Percentiles rank a stretch among this genome's conserved stretches.
Conservation (phyloP, 2,113 vertebrate genomes). For the Girardinichthys multiradiatus region DNA sequence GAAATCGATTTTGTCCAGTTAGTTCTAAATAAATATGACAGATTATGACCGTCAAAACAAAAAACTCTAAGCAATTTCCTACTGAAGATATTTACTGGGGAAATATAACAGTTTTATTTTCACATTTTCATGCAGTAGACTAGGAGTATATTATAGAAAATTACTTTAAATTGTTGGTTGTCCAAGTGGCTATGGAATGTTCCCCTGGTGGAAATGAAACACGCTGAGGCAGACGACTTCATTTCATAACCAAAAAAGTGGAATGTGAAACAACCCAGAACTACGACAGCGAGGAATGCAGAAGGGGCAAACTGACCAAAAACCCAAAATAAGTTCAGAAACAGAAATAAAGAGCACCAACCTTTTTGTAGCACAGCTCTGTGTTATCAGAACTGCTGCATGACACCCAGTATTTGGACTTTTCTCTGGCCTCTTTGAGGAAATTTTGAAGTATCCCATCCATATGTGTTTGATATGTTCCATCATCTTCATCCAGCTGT, state of each 20-base stretch:
- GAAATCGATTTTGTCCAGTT: no score
- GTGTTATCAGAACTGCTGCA: slow-evolving; percentile 89
- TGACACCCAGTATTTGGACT: slow-evolving; percentile 93
- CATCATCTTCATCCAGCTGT: slow-evolving; percentile 87
- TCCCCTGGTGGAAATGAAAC: neutral
- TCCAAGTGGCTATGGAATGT: neutral
- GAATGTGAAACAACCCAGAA: neutral
- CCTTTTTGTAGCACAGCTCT: slow-evolving; percentile 95
- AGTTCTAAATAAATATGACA: no score
- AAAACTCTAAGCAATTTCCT: neutral
- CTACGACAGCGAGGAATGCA: neutral
- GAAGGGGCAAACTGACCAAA: neutral
- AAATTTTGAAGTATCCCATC: slow-evolving; percentile 88
- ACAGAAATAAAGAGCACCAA: slow-evolving; percentile 47
- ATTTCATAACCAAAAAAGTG: neutral
- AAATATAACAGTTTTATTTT: neutral
- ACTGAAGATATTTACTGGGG: neutral
- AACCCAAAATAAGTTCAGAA: neutral
- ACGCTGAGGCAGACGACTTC: neutral
- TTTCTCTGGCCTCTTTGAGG: slow-evolving; percentile 92
- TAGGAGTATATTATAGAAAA: neutral
- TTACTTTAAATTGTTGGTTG: neutral
- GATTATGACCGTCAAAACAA: neutral
- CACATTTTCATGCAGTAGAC: neutral
- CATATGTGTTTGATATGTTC: slow-evolving; percentile 85